phyloP scores from a whole-genome alignment of 2,113 vertebrate genomes.

The Lates calcarifer region DNA sequence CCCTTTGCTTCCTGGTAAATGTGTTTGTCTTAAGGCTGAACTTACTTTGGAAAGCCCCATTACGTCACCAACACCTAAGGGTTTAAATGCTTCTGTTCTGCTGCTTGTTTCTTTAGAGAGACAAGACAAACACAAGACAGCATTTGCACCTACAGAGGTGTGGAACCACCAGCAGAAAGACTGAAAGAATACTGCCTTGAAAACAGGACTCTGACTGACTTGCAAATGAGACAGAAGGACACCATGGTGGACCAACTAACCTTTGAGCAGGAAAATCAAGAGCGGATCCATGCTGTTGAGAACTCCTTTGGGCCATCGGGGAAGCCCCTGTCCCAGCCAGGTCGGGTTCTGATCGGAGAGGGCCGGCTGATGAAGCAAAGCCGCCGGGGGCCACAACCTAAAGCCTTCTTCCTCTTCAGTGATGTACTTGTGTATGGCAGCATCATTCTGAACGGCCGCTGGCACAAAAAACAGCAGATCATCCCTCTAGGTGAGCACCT shows the following conservation, averaged over 20 bases:
- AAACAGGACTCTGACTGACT: neutral
- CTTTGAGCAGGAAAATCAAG: constrained; percentile 69
- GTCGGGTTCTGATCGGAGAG: constrained; percentile 90
- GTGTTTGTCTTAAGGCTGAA: neutral
- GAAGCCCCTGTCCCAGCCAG: constrained; percentile 79
- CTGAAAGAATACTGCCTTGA: neutral
- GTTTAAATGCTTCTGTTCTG: neutral
- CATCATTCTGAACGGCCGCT: constrained; percentile 86
- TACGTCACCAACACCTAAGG: neutral
- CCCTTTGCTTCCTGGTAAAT: neutral
- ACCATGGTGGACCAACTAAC: constrained; percentile 82
- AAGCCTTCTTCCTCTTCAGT: constrained; percentile 93
- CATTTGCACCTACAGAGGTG: neutral
- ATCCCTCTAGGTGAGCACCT: constrained; percentile 82
- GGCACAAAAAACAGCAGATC: constrained; percentile 89
- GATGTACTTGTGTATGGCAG: constrained; percentile 92
- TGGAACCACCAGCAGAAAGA: neutral
- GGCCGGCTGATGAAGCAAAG: constrained; percentile 90
- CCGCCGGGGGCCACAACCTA: constrained; percentile 87
- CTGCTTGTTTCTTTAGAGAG: neutral
- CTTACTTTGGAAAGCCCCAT: constrained; percentile 18
- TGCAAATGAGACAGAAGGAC: neutral
- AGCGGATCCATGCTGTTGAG: constrained; percentile 78
- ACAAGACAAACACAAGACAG: neutral
- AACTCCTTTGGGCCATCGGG: constrained; percentile 86